Evolutionary conservation across 1,140 invertebrate genomes (phyloP).

Genomic region (Aphis craccivora): DNA sequence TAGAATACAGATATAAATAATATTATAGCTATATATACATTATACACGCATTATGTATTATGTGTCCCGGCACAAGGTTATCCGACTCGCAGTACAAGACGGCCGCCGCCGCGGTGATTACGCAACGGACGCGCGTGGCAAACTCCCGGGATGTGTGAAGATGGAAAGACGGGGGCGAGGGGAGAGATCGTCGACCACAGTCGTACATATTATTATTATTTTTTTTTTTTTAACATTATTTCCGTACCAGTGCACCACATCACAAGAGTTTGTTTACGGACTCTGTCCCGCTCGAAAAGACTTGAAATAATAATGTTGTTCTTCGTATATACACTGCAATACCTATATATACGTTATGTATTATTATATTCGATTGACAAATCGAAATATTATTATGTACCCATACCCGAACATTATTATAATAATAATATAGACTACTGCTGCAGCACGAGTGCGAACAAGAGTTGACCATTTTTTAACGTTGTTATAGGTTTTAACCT

Average conservation of each 20-base stretch:
- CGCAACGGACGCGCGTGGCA: neutral
- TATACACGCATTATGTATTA: neutral
- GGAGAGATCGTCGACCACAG: neutral
- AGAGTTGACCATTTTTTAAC: neutral
- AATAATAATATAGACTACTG: neutral
- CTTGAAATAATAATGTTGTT: neutral
- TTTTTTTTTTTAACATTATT: neutral
- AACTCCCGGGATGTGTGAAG: neutral
- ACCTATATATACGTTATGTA: too few species aligned
- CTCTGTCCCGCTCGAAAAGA: neutral
- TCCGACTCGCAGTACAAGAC: neutral
- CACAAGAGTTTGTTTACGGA: neutral
- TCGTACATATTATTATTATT: neutral
- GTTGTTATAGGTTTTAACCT: neutral
- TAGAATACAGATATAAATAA: neutral
- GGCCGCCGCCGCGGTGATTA: neutral
- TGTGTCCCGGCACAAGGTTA: slow-evolving; percentile 2
- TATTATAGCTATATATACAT: too few species aligned
- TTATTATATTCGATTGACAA: neutral
- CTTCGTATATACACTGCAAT: too few species aligned
- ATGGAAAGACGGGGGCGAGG: neutral
- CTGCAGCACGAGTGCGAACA: neutral
- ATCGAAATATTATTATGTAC: slow-evolving; percentile 8
- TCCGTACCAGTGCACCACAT: neutral
- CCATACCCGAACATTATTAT: neutral